Evolutionary conservation across 2,113 vertebrate species (phyloP).

Genomic region (Bos indicus): DNA sequence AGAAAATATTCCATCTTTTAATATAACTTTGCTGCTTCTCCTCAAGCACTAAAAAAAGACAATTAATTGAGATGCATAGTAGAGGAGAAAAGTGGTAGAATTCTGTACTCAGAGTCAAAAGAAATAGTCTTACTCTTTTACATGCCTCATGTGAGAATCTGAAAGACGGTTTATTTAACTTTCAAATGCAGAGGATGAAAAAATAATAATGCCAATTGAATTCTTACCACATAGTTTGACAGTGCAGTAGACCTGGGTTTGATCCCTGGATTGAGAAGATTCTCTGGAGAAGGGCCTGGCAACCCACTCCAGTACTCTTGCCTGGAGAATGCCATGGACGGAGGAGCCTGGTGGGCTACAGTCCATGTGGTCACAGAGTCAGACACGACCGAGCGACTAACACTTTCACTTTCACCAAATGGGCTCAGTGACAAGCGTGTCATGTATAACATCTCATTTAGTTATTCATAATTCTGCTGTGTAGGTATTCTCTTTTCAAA

Average conservation of each 20-base stretch:
- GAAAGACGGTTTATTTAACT: neutral
- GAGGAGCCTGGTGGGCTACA: neutral
- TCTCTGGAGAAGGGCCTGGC: neutral
- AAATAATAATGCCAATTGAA: neutral
- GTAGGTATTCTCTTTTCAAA: neutral
- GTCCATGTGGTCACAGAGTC: neutral
- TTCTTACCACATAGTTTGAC: neutral
- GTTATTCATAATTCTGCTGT: neutral
- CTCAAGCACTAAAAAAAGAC: neutral
- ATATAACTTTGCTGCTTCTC: neutral
- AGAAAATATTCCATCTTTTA: neutral
- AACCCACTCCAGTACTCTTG: neutral
- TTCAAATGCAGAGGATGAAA: neutral
- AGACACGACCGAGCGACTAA: neutral
- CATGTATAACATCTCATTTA: neutral
- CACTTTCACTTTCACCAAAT: neutral
- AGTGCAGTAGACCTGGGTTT: neutral
- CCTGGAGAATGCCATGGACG: neutral
- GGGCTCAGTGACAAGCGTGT: neutral
- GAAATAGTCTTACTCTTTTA: neutral
- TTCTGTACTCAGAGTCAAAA: neutral
- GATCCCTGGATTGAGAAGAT: neutral
- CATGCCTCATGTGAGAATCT: neutral
- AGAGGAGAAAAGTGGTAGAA: neutral
- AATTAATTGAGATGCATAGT: neutral